Evolutionary conservation across 2,113 vertebrate species (phyloP), one percentile per base, ranked within the genome.

Genomic region (Eonycteris spelaea): DNA sequence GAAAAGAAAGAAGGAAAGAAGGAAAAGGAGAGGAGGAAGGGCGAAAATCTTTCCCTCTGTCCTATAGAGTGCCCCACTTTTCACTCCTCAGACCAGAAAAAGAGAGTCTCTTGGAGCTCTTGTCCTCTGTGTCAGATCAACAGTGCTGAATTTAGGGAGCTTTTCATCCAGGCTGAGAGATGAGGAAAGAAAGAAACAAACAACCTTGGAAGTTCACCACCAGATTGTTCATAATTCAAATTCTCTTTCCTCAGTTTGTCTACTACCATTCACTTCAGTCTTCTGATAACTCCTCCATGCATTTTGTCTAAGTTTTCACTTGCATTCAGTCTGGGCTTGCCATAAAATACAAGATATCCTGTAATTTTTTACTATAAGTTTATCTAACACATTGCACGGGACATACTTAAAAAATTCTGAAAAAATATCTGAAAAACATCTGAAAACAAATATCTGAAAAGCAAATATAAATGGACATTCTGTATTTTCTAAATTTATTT

Each of bases 401-500:
- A 65, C 22, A 90, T 59, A 53, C 5, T 77, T 71, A 9, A 51
- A 51, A 51, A 51, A 51, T 51, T 51, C 51, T 51, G 51, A 48
- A 48, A 48, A 48, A 51, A 51, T 51, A 51, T 51, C 48, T 15
- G 48, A 51, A 15, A 51, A 51, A 51, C 48, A 14, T 51, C 48
- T 51, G 48, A 51, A 51, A 51, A 51, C n/a, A 51, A 51, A 51
- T 48, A 93, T 28, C 35, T 95, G 67, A 89, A 95, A 86, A 78
- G 67, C 45, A 91, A 59, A 78, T 73, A 82, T 40, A 57, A 18
- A 75, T 86, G 18, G 53, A 38, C 24, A 90, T 61, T 16, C 68
- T 90, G 11, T 70, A 67, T 70, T 68, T 95, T 48, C 45, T 48
- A 48, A 48, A 48, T 12, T 88, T 45, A 48, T 74, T 84, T 83